A percentile compares a stretch with the other conserved stretches of the same genome.
These are phyloP conservation scores for Mugil cephalus DNA, from an alignment of 2,113 vertebrate genomes.

Conservation along the genomic window DNA sequence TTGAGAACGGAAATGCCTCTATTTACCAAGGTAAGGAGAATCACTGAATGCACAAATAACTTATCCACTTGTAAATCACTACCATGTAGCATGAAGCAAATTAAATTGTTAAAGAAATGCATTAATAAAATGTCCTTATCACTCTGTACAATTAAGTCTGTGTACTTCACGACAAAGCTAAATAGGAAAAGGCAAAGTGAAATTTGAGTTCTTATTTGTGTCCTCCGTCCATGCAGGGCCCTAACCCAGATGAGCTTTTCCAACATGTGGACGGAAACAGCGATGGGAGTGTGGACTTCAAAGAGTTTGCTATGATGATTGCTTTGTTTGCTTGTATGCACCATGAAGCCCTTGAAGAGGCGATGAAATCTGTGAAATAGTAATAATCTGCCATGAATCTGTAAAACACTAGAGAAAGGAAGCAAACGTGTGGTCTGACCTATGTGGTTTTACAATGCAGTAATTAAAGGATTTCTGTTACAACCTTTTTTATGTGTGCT, in stretches of 20 bases:
- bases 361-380: rapidly evolving
- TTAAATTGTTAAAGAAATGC: no score
- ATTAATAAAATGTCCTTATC: no score
- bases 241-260: not conserved
- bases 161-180: no score
- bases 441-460: not conserved
- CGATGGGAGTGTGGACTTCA: not conserved
- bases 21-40: not conserved
- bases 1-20: constrained; percentile 5
- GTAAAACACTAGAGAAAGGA: no score
- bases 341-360: not conserved
- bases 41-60: not conserved
- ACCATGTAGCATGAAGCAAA: no score
- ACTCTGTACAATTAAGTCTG: no score
- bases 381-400: not conserved
- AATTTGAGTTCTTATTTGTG: not conserved
- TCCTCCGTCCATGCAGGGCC: not conserved
- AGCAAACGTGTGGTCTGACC: rapidly evolving
- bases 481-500: no score
- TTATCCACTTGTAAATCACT: no score
- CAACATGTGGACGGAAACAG: rapidly evolving
- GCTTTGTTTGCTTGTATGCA: not conserved
- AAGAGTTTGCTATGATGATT: constrained; percentile 19
- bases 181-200: no score
- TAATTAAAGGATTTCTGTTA: no score